phyloP scores from a whole-genome alignment of 2,888 invertebrate species.

The Psylliodes chrysocephalus region DNA sequence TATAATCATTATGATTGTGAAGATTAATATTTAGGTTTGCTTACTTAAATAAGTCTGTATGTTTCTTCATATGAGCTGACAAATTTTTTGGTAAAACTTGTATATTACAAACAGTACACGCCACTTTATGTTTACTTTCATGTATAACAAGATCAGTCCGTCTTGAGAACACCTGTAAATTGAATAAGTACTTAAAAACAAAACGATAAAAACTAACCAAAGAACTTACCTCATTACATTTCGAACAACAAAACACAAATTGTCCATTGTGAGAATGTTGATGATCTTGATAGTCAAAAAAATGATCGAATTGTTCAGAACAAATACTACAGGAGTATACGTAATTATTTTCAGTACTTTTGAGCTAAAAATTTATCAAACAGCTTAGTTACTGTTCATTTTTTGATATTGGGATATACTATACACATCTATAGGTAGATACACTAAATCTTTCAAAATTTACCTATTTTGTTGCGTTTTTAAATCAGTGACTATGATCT shows the following conservation, averaged over 20 bases:
- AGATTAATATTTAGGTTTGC: slow-evolving; percentile 22
- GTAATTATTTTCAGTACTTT: background rate
- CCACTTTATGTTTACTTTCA: slow-evolving; percentile 48
- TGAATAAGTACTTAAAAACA: too few species aligned
- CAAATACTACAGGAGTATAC: slow-evolving; percentile 20
- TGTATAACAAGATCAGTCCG: slow-evolving; percentile 46
- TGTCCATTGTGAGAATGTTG: slow-evolving; percentile 48
- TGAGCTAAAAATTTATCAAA: background rate
- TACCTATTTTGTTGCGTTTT: too few species aligned
- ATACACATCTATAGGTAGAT: too few species aligned
- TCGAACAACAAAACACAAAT: slow-evolving; percentile 48
- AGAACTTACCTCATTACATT: slow-evolving; percentile 46
- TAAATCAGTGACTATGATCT: too few species aligned
- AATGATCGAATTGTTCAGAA: slow-evolving; percentile 43
- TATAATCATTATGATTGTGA: too few species aligned
- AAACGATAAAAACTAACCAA: too few species aligned
- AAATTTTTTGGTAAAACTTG: slow-evolving; percentile 50
- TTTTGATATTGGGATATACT: too few species aligned
- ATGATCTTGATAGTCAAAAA: slow-evolving; percentile 52
- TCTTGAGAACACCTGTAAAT: slow-evolving; percentile 45
- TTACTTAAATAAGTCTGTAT: slow-evolving; percentile 52
- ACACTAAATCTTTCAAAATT: too few species aligned
- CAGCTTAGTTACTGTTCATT: too few species aligned
- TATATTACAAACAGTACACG: slow-evolving; percentile 48
- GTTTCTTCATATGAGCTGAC: slow-evolving; percentile 48